Base-by-base conservation (phyloP, 2,888 invertebrate genomes). In the Corythucha ciliata region DNA sequence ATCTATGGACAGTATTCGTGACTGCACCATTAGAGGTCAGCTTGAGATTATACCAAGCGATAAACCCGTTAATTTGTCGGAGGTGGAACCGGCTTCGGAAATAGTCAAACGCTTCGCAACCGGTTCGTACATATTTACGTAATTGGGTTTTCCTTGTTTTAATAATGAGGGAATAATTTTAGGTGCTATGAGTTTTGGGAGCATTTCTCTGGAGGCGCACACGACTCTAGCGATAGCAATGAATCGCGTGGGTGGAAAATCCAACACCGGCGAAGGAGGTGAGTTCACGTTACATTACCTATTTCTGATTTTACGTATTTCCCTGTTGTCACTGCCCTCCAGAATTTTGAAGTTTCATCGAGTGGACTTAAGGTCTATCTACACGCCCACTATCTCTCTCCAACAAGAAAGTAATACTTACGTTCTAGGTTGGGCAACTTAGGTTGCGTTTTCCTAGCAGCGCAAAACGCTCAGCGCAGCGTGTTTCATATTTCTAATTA, bases 221-320 rank as follows among this genome's bases (percentile, higher is more conserved):
- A 79, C 87, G 22, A 86, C 96, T 0, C 74, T 98, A 25, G 97
- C 98, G 1, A 74, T 92, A 48, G 96, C 97, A 0, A 98, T 98
- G 98, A 98, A 98, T 70, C 80, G 86, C 59, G 82, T 96, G 61
- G 90, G 92, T 3, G 97, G 89, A 58, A 98, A 97, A 72, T 97
- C 96, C 56, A 98, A 98, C 70, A 98, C 98, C 0, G 98, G 98
- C 21, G 98, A 98, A 72, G 98, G 98, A 53, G 98, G 89, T 52
- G 59, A 54, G 55, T 45, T 34, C 27, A n/a, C n/a, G n/a, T n/a
- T 12, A 14, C 14, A 32, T 34, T 46, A 4, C 18, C 6, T 18
- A 34, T 18, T n/a, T 2, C 36, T 5, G 3, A 34, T 46, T n/a
- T n/a, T n/a, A n/a, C n/a, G n/a, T n/a, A n/a, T n/a, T n/a, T n/a